Evolutionary conservation across 1,140 invertebrate species (phyloP).

Genomic region (Eurosta solidaginis): DNA sequence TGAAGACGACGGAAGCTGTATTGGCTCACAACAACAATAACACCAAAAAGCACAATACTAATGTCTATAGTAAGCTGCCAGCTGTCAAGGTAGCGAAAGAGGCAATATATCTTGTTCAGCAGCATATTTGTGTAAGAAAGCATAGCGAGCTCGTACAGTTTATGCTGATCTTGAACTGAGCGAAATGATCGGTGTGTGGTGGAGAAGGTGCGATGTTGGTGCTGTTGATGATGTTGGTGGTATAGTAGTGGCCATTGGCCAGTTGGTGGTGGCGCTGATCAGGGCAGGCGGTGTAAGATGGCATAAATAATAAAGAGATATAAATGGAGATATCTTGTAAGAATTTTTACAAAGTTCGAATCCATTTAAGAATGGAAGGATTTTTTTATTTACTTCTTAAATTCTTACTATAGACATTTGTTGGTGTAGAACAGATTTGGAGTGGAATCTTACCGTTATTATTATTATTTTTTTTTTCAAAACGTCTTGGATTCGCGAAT

Average conservation of each 20-base stretch:
- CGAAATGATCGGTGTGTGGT: background rate
- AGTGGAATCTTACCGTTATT: too few species aligned
- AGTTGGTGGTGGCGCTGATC: background rate
- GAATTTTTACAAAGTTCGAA: too few species aligned
- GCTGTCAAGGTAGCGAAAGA: background rate
- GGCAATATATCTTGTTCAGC: constrained; percentile 24
- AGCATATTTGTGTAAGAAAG: background rate
- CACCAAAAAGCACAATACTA: background rate
- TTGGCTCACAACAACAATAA: background rate
- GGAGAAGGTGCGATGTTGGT: background rate
- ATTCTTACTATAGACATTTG: too few species aligned
- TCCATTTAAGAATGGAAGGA: too few species aligned
- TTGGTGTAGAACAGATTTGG: too few species aligned
- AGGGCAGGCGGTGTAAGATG: constrained; percentile 15
- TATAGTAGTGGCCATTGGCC: background rate
- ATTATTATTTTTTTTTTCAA: too few species aligned
- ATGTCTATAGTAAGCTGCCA: constrained; percentile 19
- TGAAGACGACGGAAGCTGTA: background rate
- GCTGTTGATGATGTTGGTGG: too few species aligned
- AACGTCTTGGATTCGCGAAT: too few species aligned
- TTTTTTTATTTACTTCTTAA: too few species aligned
- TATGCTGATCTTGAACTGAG: background rate
- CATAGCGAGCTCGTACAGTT: background rate
- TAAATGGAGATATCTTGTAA: too few species aligned
- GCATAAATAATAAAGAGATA: background rate